Conservation (phyloP, 2,888 invertebrate genomes). For the Drosophila engyochracea region DNA sequence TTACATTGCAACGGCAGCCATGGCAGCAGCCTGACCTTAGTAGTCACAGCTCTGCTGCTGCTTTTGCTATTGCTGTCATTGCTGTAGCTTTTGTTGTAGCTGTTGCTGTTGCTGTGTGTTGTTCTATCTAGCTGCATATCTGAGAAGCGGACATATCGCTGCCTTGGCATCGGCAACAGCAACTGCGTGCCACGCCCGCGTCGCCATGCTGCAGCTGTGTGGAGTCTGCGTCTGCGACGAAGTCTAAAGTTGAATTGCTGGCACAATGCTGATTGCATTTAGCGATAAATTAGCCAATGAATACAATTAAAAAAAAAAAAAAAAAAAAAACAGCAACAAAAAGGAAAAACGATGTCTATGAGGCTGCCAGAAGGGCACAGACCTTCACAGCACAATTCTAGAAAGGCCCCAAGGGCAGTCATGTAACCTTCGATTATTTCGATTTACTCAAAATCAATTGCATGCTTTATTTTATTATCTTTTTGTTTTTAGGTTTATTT, state of each 20-base stretch:
- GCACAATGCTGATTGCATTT: slow-evolving; percentile 79
- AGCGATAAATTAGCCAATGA: slow-evolving; percentile 79
- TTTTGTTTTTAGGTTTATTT: slow-evolving; percentile 31
- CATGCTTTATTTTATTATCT: slow-evolving; percentile 61
- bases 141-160: slow-evolving; percentile 48
- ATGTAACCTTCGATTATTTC: slow-evolving; percentile 49
- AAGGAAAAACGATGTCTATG: slow-evolving; percentile 23
- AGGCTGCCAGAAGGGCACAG: slow-evolving; percentile 61
- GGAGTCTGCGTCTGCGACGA: slow-evolving; percentile 27
- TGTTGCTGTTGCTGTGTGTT: slow-evolving; percentile 14
- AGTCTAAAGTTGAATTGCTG: slow-evolving; percentile 61
- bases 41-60: slow-evolving; percentile 26
- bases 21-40: slow-evolving; percentile 53
- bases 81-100: slow-evolving; percentile 25
- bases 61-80: slow-evolving; percentile 24
- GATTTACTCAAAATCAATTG: slow-evolving; percentile 75
- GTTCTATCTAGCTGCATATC: slow-evolving; percentile 66
- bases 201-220: slow-evolving; percentile 53
- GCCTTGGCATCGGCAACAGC: slow-evolving; percentile 60
- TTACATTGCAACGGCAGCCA: slow-evolving; percentile 53
- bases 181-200: slow-evolving; percentile 66
- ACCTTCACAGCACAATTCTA: slow-evolving; percentile 66
- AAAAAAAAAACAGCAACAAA: not conserved
- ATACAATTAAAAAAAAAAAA: slow-evolving; percentile 72
- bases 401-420: slow-evolving; percentile 65